These are phyloP conservation scores for Halyomorpha halys DNA, from an alignment of 1,140 invertebrate genomes.

Conservation along the genomic window DNA sequence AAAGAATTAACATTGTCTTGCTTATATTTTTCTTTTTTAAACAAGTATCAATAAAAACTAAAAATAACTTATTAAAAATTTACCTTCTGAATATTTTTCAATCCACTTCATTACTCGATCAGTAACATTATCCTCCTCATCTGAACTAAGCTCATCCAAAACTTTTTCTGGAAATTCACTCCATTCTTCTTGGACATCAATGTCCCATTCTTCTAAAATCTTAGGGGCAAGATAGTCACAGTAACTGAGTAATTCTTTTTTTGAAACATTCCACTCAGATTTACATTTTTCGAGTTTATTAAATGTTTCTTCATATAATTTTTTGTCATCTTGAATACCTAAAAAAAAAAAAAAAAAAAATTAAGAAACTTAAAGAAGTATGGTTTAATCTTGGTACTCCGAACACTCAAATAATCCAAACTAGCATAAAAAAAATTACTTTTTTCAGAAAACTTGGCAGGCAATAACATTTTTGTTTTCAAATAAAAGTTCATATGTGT, in stretches of 20 bases:
- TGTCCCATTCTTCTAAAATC: conserved; percentile 1
- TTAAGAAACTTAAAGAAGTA: neutral
- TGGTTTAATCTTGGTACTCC: too few species aligned
- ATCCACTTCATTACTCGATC: conserved; percentile 3
- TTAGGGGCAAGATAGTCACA: conserved; percentile 10
- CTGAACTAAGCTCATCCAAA: neutral
- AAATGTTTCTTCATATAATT: neutral
- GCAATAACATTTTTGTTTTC: too few species aligned
- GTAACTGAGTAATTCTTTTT: conserved; percentile 12
- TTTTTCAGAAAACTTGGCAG: too few species aligned
- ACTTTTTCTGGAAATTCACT: neutral
- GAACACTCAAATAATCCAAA: too few species aligned
- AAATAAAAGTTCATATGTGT: too few species aligned
- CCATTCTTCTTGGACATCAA: conserved; percentile 6
- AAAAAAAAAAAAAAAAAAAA: neutral
- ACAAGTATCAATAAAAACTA: too few species aligned
- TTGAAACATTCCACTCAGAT: conserved; percentile 7
- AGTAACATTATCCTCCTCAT: conserved; percentile 3
- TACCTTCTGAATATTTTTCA: neutral
- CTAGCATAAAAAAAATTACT: too few species aligned
- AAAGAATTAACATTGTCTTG: too few species aligned
- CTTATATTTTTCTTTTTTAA: too few species aligned
- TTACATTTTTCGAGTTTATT: neutral
- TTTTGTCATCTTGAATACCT: neutral
- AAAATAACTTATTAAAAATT: neutral